These are phyloP conservation scores for Fundulus diaphanus DNA, from an alignment of 2,797 vertebrate genomes.

Conservation along the genomic window DNA sequence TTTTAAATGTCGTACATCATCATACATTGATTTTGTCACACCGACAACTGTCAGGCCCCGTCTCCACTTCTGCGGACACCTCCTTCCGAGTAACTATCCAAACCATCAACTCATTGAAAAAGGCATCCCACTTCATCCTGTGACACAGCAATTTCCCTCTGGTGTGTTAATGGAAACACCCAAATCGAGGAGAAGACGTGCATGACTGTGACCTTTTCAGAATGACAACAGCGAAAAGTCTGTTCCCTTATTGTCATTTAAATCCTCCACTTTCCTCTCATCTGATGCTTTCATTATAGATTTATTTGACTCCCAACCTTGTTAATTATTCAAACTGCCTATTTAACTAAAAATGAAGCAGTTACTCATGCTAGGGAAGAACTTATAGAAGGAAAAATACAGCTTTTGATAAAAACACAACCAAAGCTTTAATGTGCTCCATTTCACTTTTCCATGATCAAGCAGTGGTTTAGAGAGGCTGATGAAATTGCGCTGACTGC, in stretches of 20 bases:
- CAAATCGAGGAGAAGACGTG: conserved; percentile 19
- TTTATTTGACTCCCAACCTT: conserved; percentile 7
- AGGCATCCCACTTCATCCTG: conserved; percentile 26
- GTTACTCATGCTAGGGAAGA: neutral
- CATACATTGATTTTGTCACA: neutral
- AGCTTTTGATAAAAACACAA: neutral
- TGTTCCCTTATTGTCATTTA: conserved; percentile 22
- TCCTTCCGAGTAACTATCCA: conserved; percentile 11
- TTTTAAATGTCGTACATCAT: neutral
- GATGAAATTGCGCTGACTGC: conserved; percentile 35
- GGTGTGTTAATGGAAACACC: conserved; percentile 46
- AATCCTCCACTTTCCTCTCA: conserved; percentile 14
- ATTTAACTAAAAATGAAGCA: neutral
- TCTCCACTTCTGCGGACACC: neutral
- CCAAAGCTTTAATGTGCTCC: neutral
- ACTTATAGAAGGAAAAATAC: neutral
- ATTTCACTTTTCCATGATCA: conserved; percentile 23
- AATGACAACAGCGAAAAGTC: conserved; percentile 14
- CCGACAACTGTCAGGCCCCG: neutral
- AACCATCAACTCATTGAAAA: conserved; percentile 26
- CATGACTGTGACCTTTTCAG: conserved; percentile 26
- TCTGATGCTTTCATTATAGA: neutral
- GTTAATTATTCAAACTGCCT: conserved; percentile 6
- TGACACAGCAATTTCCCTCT: conserved; percentile 47
- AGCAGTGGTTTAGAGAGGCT: conserved; percentile 17